Evolutionary conservation across 2,113 vertebrate genomes (phyloP), one percentile per base, ranked within the genome.

Genomic region (Pimephales promelas): DNA sequence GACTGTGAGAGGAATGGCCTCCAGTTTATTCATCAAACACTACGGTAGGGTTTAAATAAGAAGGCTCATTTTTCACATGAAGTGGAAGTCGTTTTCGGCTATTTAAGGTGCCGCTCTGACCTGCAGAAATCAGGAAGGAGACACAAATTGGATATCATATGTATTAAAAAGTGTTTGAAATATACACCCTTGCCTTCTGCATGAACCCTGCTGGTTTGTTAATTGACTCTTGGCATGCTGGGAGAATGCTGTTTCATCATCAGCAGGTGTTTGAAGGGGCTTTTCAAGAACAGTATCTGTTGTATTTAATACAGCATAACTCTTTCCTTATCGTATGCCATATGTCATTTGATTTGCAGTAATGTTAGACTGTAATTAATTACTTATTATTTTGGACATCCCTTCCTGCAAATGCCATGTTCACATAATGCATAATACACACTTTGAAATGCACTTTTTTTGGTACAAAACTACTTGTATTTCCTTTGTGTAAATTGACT

Each of bases 1-100:
- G 68, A 76, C 54, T 72, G 20, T 24, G 28, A n/a, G 72, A 74
- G 76, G 79, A 82, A 80, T 52, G 62, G 81, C 64, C 57, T 86
- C 80, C 76, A 83, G 79, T 47, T 81, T 52, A 40, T 36, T n/a
- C n/a, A 26, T 54, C 28, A 70, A 66, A 28, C 24, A 59, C 22
- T 26, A 11, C 0, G 22, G 49, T 47, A 5, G 8, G 18, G 49
- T 68, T 11, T 31, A 79, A 73, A 34, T 45, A 14, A 10, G 26
- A 24, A 40, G 47, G 49, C 45, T 75, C 8, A 34, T 52, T 52
- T 75, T 75, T 75, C 45, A 75, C 4, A 2, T 45, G 14, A 45
- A 24, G 5, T 26, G 40, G n/a, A 45, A 11, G 40, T 13, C 16
- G 70, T 47, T 71, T 47, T 47, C 22, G 16, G 11, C 10, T 24